Evolutionary conservation across 2,797 vertebrate genomes (phyloP), one percentile per base, ranked within the genome.

Genomic region (Catharus ustulatus): DNA sequence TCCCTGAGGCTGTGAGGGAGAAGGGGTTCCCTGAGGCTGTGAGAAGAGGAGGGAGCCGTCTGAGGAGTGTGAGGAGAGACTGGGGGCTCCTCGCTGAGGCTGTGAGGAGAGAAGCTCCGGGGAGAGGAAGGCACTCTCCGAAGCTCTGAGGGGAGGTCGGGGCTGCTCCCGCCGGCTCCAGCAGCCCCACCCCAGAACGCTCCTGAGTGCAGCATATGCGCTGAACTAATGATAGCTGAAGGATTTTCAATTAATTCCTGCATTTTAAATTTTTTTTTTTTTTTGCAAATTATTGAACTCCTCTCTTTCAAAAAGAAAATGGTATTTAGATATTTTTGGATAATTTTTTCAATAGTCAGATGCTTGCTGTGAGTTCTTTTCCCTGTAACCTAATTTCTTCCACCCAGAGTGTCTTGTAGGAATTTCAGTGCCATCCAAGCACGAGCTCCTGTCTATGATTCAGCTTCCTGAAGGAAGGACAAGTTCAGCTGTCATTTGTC

Each of bases 171-270:
- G 9, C 16, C 0, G 0, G 19, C 6, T 48, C 11, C 30, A 9
- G 48, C 21, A 1, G 58, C 63, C 21, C 13, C 49, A 23, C 29
- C 29, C 17, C 16, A 38, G 72, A 34, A 46, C 18, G 8, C 14
- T 4, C 42, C 55, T 23, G 3, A 7, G 1, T 52, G 17, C 26
- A 9, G 14, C 3, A 1, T 9, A 2, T 12, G 8, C 7, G 5
- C 11, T 24, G 34, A 42, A 14, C 29, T 51, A 32, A 38, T 2
- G 15, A 10, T 14, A 38, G 7, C 13, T 34, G 36, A 75, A 15
- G 21, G 22, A 27, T 42, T 73, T 82, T 19, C 30, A 32, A 43
- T 8, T 0, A 46, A 77, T 66, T 71, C 32, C 18, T 74, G 32
- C 13, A 5, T 24, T 22, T 34, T 34, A 8, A 34, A 34, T 34